Base-by-base conservation (phyloP, 2,888 invertebrate species). In the Rutpela maculata region DNA sequence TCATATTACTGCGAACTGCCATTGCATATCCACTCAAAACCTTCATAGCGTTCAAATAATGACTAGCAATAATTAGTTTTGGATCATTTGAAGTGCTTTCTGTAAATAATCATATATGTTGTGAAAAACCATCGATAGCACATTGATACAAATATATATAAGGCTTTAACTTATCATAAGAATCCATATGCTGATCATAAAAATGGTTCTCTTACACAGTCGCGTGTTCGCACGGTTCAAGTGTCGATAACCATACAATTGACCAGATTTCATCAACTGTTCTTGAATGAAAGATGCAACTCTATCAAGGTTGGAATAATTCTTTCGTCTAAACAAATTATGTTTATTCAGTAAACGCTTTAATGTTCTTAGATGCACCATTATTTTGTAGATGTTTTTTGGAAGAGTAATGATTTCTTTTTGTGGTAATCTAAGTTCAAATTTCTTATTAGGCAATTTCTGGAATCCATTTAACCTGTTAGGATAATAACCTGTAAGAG, bases 111-210 rank as follows among this genome's bases (percentile, higher is more conserved):
- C 78, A 81, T 43, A 81, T 78, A 18, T 78, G 31, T 12, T 78
- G 18, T 17, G 78, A 80, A 74, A 70, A 80, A 26, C 78, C 78
- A 63, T 80, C 78, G 18, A 78, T 78, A 43, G 65, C 31, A 17
- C 75, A 68, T 75, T 71, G 19, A 78, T 78, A 55, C 75, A 60
- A 67, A 75, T 76, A n/a, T 79, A n/a, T 77, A 65, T 75, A 80
- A 11, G 75, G 78, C 26, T 80, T 80, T 60, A 80, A 69, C 62
- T 80, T 80, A 35, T 75, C 80, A 65, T 80, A 80, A 26, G 75
- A 79, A 65, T 82, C 81, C 56, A 79, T 69, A 69, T 81, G 79
- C 80, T 78, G 80, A 35, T 80, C 50, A 75, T 26, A 56, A 57
- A 35, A 80, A 55, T 31, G 74, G 18, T 60, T 75, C 62, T 65